Evolutionary conservation across 2,888 invertebrate species (phyloP).

Genomic region (Drosophila mimica): DNA sequence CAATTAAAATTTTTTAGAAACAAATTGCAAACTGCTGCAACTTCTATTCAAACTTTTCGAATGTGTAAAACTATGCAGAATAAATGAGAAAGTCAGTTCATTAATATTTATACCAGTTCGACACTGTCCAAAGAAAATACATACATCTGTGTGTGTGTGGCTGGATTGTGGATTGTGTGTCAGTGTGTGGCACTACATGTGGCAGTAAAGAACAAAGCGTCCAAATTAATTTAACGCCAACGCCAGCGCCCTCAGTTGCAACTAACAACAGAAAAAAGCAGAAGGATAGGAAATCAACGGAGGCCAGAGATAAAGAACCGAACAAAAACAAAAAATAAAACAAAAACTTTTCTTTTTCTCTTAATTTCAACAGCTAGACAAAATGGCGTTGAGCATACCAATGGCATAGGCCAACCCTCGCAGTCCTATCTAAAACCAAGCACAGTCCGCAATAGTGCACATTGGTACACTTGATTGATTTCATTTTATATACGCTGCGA

Average conservation of each 20-base stretch:
- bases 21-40: conserved; percentile 19
- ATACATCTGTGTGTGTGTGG: conserved; percentile 15
- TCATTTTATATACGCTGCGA: conserved; percentile 81
- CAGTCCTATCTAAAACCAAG: conserved; percentile 44
- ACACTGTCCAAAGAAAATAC: conserved; percentile 40
- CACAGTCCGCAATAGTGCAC: conserved; percentile 67
- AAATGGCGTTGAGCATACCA: conserved; percentile 64
- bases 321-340: conserved; percentile 29
- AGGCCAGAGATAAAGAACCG: conserved; percentile 67
- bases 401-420: conserved; percentile 55
- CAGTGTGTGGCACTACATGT: conserved; percentile 6
- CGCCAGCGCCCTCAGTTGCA: conserved; percentile 44
- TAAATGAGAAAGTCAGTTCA: conserved; percentile 60
- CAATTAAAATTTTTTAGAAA: conserved; percentile 46
- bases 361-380: conserved; percentile 72
- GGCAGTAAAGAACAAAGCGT: conserved; percentile 63
- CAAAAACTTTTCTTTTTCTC: conserved; percentile 50
- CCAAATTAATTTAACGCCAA: conserved; percentile 77
- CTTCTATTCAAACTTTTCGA: conserved; percentile 39
- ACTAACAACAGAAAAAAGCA: conserved; percentile 37
- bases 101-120: conserved; percentile 73
- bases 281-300: conserved; percentile 66
- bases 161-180: conserved; percentile 3
- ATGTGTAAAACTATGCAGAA: conserved; percentile 48
- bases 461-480: conserved; percentile 82